Conservation (phyloP, 2,113 vertebrate genomes). For the Coturnix japonica region DNA sequence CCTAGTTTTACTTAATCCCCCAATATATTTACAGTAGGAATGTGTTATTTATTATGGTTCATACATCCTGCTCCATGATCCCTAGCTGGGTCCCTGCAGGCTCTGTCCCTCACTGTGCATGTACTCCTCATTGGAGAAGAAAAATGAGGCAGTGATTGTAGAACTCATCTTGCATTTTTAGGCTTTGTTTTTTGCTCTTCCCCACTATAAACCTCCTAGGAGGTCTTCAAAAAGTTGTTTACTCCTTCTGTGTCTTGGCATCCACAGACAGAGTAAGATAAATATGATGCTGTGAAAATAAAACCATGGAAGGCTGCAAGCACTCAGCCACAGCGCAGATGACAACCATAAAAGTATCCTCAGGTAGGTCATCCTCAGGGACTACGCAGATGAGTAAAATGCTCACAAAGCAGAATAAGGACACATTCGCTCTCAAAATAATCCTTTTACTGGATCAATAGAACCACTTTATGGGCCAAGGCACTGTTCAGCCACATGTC, state of each 20-base stretch:
- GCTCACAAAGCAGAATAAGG: not conserved
- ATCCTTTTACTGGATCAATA: not conserved
- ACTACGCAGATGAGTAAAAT: not conserved
- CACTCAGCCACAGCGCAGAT: not conserved
- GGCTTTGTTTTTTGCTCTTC: not conserved
- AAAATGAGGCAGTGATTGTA: not conserved
- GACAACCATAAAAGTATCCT: not conserved
- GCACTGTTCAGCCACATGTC: not conserved
- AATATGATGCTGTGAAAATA: not conserved
- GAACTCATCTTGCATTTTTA: rapidly evolving
- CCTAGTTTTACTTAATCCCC: not conserved
- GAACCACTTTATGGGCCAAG: not conserved
- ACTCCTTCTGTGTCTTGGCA: rapidly evolving
- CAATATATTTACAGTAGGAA: not conserved
- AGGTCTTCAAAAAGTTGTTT: not conserved
- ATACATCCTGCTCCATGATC: not conserved
- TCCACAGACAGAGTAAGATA: not conserved
- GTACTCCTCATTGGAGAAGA: rapidly evolving
- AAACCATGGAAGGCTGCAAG: not conserved
- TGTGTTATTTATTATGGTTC: rapidly evolving
- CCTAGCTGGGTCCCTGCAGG: not conserved
- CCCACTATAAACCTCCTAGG: rapidly evolving
- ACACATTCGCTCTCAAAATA: not conserved
- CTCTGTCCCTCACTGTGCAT: not conserved
- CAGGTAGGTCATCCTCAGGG: not conserved